Evolutionary conservation across 2,888 invertebrate genomes (phyloP).

Genomic region (Epinotia ramella): DNA sequence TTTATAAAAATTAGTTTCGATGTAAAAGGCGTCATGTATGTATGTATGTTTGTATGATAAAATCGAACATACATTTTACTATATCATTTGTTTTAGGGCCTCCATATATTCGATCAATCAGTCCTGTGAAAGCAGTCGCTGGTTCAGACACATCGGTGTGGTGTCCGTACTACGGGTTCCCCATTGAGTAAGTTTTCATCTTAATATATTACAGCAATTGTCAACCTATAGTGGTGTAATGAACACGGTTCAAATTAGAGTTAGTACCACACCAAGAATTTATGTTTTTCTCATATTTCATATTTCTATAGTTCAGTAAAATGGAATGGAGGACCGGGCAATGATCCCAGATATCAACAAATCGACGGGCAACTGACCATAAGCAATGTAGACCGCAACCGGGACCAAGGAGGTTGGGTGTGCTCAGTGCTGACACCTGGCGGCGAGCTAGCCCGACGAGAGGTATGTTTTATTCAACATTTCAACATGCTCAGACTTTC

Average conservation of each 20-base stretch:
- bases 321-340: constrained; percentile 87
- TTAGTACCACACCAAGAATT: neutral
- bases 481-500: constrained; percentile 22
- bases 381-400: constrained; percentile 85
- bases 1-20: too few relatives aligned
- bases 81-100: constrained; percentile 82
- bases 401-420: constrained; percentile 92
- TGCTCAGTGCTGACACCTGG: constrained; percentile 91
- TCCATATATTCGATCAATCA: constrained; percentile 90
- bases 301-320: constrained; percentile 84
- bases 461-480: constrained; percentile 77
- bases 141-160: constrained; percentile 90
- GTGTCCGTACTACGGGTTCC: constrained; percentile 95
- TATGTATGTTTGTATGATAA: too few relatives aligned
- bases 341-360: constrained; percentile 80
- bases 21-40: too few relatives aligned
- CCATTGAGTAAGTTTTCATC: constrained; percentile 83
- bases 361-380: constrained; percentile 87
- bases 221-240: neutral
- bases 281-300: neutral
- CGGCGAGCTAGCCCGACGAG: constrained; percentile 91
- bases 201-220: neutral
- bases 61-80: neutral
- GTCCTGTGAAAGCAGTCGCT: constrained; percentile 91
- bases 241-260: neutral